Percentiles rank a stretch among this genome's conserved stretches.
Conservation (phyloP, 2,113 vertebrate species). For the Pseudois nayaur region DNA sequence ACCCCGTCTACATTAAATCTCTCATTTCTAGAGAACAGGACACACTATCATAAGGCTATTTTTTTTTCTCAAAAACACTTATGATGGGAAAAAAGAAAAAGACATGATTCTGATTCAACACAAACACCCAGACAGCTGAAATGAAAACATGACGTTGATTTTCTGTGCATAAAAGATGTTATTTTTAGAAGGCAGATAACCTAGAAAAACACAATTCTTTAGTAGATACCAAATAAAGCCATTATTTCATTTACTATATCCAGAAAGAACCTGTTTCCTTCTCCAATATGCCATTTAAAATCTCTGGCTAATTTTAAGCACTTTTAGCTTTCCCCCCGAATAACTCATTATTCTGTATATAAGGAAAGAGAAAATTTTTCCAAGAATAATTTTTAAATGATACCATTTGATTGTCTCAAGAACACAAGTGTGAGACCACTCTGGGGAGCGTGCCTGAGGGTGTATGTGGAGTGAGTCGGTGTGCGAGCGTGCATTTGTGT, state of each 20-base stretch:
- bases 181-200: background rate
- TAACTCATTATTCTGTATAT: background rate
- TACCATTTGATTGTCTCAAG: background rate
- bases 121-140: background rate
- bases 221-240: background rate
- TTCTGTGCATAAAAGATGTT: background rate
- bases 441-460: background rate
- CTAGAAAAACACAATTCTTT: background rate
- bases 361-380: background rate
- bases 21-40: background rate
- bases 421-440: background rate
- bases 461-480: accelerated
- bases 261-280: background rate
- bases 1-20: background rate
- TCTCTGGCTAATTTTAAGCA: conserved; percentile 1
- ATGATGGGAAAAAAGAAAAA: accelerated
- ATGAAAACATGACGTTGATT: background rate
- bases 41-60: background rate
- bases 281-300: background rate
- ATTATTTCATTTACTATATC: background rate
- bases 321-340: background rate
- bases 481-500: accelerated
- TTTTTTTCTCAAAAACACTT: background rate
- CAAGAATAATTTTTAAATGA: background rate
- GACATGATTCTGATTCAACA: background rate